phyloP scores from a whole-genome alignment of 2,797 vertebrate genomes.

The Pseudocheirus occidentalis region DNA sequence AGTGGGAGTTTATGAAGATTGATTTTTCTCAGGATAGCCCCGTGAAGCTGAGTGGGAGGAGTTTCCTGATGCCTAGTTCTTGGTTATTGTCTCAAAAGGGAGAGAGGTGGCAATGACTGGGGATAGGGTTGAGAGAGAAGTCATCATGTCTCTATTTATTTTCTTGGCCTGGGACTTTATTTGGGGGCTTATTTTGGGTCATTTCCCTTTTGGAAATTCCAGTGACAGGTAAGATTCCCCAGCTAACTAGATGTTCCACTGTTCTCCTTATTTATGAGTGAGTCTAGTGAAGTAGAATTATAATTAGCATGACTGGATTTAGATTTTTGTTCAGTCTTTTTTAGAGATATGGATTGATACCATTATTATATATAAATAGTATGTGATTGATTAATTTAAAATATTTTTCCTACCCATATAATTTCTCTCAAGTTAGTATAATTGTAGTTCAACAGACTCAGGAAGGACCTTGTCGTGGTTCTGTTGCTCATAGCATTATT shows the following conservation, averaged over 20 bases:
- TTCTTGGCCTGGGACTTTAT: background rate
- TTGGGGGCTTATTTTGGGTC: background rate
- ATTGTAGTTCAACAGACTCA: constrained; percentile 69
- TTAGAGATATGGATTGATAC: background rate
- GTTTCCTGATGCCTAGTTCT: background rate
- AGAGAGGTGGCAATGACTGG: background rate
- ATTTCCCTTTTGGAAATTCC: background rate
- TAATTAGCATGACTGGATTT: background rate
- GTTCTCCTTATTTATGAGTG: background rate
- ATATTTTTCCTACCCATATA: background rate
- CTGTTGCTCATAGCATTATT: constrained; percentile 77
- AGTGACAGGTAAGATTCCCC: background rate
- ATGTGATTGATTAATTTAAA: background rate
- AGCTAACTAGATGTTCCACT: background rate
- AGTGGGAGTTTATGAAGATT: background rate
- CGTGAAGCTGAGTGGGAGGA: background rate
- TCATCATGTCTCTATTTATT: background rate
- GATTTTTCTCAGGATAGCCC: background rate
- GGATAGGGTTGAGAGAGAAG: background rate
- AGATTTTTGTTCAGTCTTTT: background rate
- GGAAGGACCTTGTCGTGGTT: constrained; percentile 79
- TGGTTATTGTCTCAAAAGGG: background rate
- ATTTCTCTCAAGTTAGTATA: background rate
- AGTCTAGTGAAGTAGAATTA: background rate
- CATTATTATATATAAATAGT: background rate